A percentile compares a stretch with the other conserved stretches of the same genome.
Evolutionary conservation across 2,797 vertebrate species (phyloP).

Genomic region (Tachyglossus aculeatus): DNA sequence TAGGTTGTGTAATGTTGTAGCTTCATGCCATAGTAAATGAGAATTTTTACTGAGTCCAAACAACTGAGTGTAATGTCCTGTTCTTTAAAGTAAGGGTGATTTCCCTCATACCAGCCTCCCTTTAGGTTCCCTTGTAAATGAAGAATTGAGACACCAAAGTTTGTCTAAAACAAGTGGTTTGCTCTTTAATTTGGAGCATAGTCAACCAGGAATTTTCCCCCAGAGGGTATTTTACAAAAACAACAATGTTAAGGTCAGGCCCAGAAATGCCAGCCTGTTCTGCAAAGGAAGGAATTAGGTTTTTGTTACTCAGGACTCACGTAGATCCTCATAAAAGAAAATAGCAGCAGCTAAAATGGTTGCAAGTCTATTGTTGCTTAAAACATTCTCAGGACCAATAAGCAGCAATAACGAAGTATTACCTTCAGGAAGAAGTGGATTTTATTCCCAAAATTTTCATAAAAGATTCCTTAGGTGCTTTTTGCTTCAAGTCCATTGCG

Average conservation of each 20-base stretch:
- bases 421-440: conserved; percentile 46
- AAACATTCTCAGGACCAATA: conserved; percentile 64
- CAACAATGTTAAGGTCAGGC: not conserved
- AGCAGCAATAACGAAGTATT: conserved; percentile 58
- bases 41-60: conserved; percentile 21
- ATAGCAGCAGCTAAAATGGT: conserved; percentile 37
- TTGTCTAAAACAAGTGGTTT: not conserved
- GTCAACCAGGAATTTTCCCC: not conserved
- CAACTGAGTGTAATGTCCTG: no score
- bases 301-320: conserved; percentile 39
- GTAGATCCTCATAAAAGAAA: conserved; percentile 7
- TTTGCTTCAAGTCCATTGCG: conserved; percentile 26
- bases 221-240: conserved; percentile 1
- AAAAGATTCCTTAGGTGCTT: conserved; percentile 48
- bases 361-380: conserved; percentile 54
- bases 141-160: conserved; percentile 12
- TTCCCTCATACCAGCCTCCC: not conserved
- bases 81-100: not conserved
- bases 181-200: not conserved
- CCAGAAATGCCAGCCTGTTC: not conserved
- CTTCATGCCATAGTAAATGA: conserved; percentile 21
- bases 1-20: conserved; percentile 38
- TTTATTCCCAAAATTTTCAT: conserved; percentile 41
- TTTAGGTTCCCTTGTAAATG: not conserved
- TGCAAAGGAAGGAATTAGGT: not conserved